Evolutionary conservation across 2,888 invertebrate species (phyloP).

Genomic region (Rhopalosiphum nymphaeae): DNA sequence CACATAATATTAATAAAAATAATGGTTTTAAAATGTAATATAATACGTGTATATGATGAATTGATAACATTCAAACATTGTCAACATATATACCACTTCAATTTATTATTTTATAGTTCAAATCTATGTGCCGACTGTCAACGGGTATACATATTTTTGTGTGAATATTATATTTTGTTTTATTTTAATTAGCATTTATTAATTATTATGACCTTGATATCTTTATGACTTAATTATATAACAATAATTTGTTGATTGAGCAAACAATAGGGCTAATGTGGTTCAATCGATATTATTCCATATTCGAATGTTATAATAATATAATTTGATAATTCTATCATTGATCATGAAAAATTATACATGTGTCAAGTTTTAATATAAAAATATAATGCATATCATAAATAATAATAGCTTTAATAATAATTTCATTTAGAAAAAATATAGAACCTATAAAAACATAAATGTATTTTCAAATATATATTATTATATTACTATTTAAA

Average conservation of each 20-base stretch:
- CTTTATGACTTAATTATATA: background rate
- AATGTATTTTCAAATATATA: too few relatives aligned
- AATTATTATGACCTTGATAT: background rate
- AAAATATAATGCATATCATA: background rate
- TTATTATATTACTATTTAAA: too few relatives aligned
- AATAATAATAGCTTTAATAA: background rate
- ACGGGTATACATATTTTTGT: background rate
- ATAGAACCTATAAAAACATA: background rate
- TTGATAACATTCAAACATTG: background rate
- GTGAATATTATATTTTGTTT: background rate
- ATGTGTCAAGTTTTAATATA: background rate
- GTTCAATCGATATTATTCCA: background rate
- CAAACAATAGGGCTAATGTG: background rate
- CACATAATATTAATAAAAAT: background rate
- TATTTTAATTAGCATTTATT: background rate
- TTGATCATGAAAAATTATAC: background rate
- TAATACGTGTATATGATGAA: background rate
- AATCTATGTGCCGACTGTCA: background rate
- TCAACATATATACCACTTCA: background rate
- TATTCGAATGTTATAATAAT: background rate
- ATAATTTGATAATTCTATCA: background rate
- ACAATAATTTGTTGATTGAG: background rate
- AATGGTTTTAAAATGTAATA: background rate
- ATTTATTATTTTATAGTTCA: background rate
- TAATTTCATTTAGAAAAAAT: background rate